Evolutionary conservation across 2,888 invertebrate genomes (phyloP).

Genomic region (Orthonevra nobilis): DNA sequence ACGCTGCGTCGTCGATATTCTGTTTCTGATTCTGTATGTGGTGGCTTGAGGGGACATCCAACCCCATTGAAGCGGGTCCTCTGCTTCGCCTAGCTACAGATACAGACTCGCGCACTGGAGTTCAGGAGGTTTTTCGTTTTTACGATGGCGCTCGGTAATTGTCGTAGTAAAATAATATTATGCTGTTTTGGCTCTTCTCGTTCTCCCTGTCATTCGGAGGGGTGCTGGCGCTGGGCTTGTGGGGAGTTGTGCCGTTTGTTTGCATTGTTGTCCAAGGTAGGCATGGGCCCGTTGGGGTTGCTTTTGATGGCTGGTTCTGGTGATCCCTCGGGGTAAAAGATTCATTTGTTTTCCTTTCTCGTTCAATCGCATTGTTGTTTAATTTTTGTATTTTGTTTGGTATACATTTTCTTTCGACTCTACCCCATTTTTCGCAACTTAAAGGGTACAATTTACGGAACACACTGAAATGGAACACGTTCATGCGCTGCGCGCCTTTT

Average conservation of each 20-base stretch:
- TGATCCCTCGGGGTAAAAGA: conserved; percentile 28
- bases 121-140: conserved; percentile 32
- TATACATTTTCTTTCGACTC: background rate
- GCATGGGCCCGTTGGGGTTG: conserved; percentile 1
- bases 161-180: conserved; percentile 55
- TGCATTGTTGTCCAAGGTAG: conserved; percentile 51
- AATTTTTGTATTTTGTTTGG: background rate
- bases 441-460: conserved; percentile 28
- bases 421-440: background rate
- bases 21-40: background rate
- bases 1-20: background rate
- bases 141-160: conserved; percentile 55
- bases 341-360: conserved; percentile 28
- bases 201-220: background rate
- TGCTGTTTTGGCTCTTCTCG: conserved; percentile 16
- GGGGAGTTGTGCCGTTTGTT: conserved; percentile 6
- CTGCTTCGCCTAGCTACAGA: too few relatives aligned
- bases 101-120: background rate
- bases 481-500: conserved; percentile 63
- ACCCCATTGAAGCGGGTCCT: background rate
- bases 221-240: background rate
- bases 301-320: background rate
- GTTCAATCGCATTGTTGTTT: too few relatives aligned
- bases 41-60: background rate
- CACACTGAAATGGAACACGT: conserved; percentile 43